Evolutionary conservation across 1,140 invertebrate species (phyloP).

Genomic region (Bombus consobrinus): DNA sequence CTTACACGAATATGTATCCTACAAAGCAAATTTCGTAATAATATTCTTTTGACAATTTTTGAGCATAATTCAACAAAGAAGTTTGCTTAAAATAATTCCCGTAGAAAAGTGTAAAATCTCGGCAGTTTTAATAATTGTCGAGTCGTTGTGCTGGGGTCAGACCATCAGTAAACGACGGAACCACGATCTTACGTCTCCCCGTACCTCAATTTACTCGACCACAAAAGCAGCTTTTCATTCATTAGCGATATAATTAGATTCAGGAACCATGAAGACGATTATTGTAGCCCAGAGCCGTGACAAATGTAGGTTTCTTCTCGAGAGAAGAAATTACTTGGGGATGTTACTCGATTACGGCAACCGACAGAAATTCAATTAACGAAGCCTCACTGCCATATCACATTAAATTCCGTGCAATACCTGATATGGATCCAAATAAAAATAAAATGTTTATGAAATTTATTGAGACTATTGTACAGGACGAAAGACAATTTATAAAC

Average conservation of each 20-base stretch:
- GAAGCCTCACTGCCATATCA: background rate
- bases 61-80: too few relatives aligned
- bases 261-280: background rate
- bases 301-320: constrained; percentile 1
- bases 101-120: background rate
- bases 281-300: constrained; percentile 1
- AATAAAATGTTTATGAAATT: too few relatives aligned
- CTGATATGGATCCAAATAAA: background rate
- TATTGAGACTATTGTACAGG: background rate
- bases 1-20: too few relatives aligned
- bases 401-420: background rate
- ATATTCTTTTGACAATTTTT: too few relatives aligned
- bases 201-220: background rate
- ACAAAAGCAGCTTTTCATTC: constrained; percentile 19
- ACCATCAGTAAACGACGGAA: background rate
- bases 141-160: background rate
- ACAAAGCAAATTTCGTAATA: too few relatives aligned
- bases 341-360: background rate
- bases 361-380: constrained; percentile 11
- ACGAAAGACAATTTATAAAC: background rate
- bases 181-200: background rate
- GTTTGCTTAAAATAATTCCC: background rate
- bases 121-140: background rate
- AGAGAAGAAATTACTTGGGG: background rate
- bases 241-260: constrained; percentile 2